Conservation (phyloP, 2,113 vertebrate genomes). For the Chrysochloris asiatica region DNA sequence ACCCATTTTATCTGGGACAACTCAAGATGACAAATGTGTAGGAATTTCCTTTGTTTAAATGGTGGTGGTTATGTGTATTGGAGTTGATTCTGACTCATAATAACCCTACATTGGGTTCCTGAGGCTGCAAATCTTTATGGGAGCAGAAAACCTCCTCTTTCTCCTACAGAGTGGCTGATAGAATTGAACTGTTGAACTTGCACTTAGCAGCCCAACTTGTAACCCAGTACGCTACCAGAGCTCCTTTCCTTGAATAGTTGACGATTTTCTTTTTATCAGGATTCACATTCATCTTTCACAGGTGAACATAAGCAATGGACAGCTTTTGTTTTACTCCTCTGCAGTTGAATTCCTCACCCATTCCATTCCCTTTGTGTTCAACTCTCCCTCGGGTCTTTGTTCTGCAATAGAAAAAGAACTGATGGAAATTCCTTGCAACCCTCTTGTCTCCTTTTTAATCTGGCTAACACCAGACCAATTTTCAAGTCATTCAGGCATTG, state of each 20-base stretch:
- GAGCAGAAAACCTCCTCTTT: too few species aligned
- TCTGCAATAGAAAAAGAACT: conserved; percentile 5
- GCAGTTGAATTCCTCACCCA: background rate
- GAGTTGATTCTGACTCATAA: too few species aligned
- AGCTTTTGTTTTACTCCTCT: background rate
- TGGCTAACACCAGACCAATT: background rate
- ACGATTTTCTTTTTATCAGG: background rate
- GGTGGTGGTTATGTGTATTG: too few species aligned
- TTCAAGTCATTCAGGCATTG: background rate
- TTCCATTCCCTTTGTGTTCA: background rate
- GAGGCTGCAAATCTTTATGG: too few species aligned
- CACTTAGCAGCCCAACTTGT: too few species aligned
- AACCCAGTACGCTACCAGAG: too few species aligned
- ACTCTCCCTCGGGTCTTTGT: background rate
- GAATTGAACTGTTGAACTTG: too few species aligned
- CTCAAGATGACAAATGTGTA: background rate
- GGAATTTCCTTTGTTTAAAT: too few species aligned
- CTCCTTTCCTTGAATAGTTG: background rate
- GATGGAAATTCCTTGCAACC: background rate
- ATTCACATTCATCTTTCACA: background rate
- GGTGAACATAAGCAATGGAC: background rate
- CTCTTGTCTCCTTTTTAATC: background rate
- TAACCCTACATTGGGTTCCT: too few species aligned
- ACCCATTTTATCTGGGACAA: background rate
- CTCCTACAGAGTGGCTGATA: too few species aligned